phyloP scores from a whole-genome alignment of 2,888 invertebrate species.

The Pachliopta kotzebuea region DNA sequence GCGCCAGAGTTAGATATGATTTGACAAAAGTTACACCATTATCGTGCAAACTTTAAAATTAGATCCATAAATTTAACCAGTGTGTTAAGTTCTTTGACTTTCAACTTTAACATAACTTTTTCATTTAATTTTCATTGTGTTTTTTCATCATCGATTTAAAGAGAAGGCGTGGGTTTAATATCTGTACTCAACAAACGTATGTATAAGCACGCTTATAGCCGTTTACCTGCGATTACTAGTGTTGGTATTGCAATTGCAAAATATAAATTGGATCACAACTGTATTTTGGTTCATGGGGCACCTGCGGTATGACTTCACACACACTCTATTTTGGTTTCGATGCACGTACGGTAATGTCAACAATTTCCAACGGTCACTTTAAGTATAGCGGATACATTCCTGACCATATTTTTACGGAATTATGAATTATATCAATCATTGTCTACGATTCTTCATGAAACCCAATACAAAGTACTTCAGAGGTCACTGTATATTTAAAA shows the following conservation, averaged over 20 bases:
- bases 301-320: conserved; percentile 16
- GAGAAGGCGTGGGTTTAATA: too few relatives aligned
- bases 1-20: conserved; percentile 23
- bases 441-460: background rate
- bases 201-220: too few relatives aligned
- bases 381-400: conserved; percentile 8
- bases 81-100: conserved; percentile 10
- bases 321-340: conserved; percentile 27
- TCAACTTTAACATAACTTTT: background rate
- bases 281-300: conserved; percentile 5
- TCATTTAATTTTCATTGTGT: background rate
- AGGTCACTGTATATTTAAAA: background rate
- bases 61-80: conserved; percentile 17
- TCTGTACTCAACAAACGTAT: too few relatives aligned
- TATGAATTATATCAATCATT: background rate
- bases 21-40: conserved; percentile 25
- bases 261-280: conserved; percentile 8
- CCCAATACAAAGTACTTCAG: background rate
- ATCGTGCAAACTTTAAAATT: conserved; percentile 24
- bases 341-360: conserved; percentile 29
- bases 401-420: background rate
- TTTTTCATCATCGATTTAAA: too few relatives aligned
- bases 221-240: background rate
- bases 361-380: conserved; percentile 25
- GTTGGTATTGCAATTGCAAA: background rate